phyloP scores from a whole-genome alignment of 2,113 vertebrate genomes.

The Haplochromis vanheusdeni region DNA sequence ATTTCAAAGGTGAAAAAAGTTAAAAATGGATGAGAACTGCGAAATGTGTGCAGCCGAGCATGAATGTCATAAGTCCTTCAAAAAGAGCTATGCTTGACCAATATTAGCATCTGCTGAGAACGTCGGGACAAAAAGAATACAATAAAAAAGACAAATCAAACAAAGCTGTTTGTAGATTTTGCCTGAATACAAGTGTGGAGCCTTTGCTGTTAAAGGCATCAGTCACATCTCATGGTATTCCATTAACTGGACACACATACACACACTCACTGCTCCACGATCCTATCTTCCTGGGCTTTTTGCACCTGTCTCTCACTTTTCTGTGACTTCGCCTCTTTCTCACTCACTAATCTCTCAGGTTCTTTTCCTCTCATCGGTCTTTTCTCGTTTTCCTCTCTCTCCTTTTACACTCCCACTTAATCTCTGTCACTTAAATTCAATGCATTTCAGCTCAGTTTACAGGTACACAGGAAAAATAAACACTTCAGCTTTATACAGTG shows the following conservation, averaged over 20 bases:
- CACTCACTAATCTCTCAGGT: constrained; percentile 3
- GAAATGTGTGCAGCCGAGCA: background rate
- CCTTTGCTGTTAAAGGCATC: background rate
- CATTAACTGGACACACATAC: background rate
- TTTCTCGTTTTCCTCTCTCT: background rate
- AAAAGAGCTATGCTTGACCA: background rate
- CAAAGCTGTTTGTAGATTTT: background rate
- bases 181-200: background rate
- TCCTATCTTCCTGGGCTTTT: background rate
- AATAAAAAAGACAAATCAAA: background rate
- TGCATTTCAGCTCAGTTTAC: background rate
- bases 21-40: background rate
- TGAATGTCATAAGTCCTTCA: constrained; percentile 4
- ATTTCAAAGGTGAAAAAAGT: constrained; percentile 1
- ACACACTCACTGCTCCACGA: background rate
- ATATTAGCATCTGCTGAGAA: background rate
- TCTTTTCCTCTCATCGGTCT: background rate
- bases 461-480: background rate
- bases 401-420: background rate
- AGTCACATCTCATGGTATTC: background rate
- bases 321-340: background rate
- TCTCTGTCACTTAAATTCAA: background rate
- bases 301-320: constrained; percentile 3
- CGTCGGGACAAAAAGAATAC: background rate
- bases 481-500: background rate